phyloP scores from a whole-genome alignment of 2,113 vertebrate genomes.

The Sapajus apella region DNA sequence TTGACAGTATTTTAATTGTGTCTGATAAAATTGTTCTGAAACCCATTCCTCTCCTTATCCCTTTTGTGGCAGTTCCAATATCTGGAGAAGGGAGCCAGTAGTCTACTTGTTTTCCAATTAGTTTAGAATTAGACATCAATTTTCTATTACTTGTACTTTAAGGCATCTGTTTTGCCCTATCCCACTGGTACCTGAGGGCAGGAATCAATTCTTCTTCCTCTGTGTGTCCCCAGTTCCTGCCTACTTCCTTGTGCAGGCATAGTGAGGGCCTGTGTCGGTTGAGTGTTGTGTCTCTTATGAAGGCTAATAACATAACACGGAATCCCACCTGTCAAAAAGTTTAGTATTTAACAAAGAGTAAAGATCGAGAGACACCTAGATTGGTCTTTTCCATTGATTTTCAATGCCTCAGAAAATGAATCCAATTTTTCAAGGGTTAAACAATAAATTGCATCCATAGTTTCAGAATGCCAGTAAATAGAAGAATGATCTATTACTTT shows the following conservation, averaged over 20 bases:
- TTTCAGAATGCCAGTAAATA: slow-evolving; percentile 22
- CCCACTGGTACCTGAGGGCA: neutral
- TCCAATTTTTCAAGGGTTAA: slow-evolving; percentile 55
- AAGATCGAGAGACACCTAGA: neutral
- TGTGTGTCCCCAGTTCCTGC: neutral
- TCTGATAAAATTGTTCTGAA: neutral
- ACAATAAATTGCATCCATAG: neutral
- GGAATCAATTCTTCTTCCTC: neutral
- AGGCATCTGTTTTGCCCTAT: neutral
- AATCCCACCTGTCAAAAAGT: neutral
- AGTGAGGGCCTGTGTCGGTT: neutral
- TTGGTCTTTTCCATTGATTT: neutral
- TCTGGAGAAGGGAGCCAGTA: neutral
- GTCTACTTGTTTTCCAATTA: neutral
- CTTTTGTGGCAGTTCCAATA: neutral
- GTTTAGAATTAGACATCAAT: neutral
- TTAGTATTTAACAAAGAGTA: neutral
- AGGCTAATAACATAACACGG: neutral
- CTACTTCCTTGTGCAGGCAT: neutral
- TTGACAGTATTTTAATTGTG: neutral
- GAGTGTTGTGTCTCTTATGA: neutral
- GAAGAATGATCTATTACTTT: slow-evolving; percentile 40
- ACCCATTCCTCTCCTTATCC: neutral
- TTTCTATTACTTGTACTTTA: neutral
- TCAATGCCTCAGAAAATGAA: neutral